Conservation (phyloP, 2,888 invertebrate species). For the Ornithoptera alexandrae region DNA sequence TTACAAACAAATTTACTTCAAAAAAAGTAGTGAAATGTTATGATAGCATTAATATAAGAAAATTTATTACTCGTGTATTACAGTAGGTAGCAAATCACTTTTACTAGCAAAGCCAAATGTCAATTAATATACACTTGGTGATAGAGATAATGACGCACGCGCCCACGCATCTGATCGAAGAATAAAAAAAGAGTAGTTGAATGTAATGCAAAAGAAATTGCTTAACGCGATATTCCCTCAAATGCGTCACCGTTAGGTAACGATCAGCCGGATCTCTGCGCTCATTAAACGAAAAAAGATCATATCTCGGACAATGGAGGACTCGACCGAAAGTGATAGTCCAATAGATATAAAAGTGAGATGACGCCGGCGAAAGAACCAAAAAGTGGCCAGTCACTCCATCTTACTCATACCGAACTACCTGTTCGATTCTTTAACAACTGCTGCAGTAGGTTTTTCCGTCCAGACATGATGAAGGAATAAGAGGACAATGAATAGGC, state of each 20-base stretch:
- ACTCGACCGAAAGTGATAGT: constrained; percentile 76
- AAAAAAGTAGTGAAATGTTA: background rate
- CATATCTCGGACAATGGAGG: constrained; percentile 71
- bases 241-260: constrained; percentile 73
- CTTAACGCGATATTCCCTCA: constrained; percentile 61
- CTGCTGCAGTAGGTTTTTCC: background rate
- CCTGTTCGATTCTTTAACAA: constrained; percentile 5
- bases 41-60: background rate
- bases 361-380: constrained; percentile 56
- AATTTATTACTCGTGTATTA: background rate
- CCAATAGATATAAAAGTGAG: constrained; percentile 63
- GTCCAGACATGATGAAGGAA: too few species aligned
- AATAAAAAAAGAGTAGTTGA: constrained; percentile 13
- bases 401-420: constrained; percentile 13
- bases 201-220: constrained; percentile 51
- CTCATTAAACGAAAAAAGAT: constrained; percentile 74
- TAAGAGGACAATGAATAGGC: too few species aligned
- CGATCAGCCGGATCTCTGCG: constrained; percentile 70
- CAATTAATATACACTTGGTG: constrained; percentile 11
- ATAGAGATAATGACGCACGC: constrained; percentile 29
- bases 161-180: constrained; percentile 36
- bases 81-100: constrained; percentile 40
- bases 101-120: constrained; percentile 44
- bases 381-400: constrained; percentile 56
- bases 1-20: too few species aligned